Evolutionary conservation across 2,113 vertebrate genomes (phyloP), one percentile per base, ranked within the genome.

Genomic region (Myotis lucifugus): DNA sequence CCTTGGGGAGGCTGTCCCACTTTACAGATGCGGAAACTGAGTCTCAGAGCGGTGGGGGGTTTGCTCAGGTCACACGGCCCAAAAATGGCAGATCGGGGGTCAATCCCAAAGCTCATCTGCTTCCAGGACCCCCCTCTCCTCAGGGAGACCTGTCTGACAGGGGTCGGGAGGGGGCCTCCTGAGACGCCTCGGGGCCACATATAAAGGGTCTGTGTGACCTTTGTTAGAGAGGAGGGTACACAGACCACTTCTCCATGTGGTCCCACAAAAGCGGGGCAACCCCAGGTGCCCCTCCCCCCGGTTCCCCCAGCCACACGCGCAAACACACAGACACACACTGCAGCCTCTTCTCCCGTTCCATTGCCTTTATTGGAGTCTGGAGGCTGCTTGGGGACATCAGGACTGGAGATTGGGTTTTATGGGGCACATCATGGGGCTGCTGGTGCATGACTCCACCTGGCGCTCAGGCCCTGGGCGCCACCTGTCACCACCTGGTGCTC

Each of bases 391-490:
- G 92, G 93, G 95, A 95, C 95, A 91, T 96, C 72, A 64, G 93
- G 70, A 94, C 81, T 15, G 0, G 73, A 88, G 72, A 82, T 27
- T 79, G 70, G 77, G 69, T 74, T 97, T 97, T 97, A 94, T 93
- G 92, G 93, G 95, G 64, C 88, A 0, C 92, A 88, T 93, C 82
- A 8, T 8, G 85, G 85, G 90, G 56, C 92, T 95, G 78, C 95
- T 96, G 97, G 90, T 94, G 96, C 93, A 0, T 97, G 95, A 96
- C 96, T 95, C 85, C 97, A 92, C 93, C 95, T 96, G 97, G 93
- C 1, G 6, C 90, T 69, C 66, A 37, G 72, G 93, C 85, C 88
- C 87, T 34, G 27, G 85, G 84, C 67, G 8, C 96, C 96, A 95
- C 96, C 96, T 96, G 96, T 88, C 95, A 93, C 96, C 95, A 97